phyloP scores from a whole-genome alignment of 2,113 vertebrate genomes.

The Tetrax tetrax region DNA sequence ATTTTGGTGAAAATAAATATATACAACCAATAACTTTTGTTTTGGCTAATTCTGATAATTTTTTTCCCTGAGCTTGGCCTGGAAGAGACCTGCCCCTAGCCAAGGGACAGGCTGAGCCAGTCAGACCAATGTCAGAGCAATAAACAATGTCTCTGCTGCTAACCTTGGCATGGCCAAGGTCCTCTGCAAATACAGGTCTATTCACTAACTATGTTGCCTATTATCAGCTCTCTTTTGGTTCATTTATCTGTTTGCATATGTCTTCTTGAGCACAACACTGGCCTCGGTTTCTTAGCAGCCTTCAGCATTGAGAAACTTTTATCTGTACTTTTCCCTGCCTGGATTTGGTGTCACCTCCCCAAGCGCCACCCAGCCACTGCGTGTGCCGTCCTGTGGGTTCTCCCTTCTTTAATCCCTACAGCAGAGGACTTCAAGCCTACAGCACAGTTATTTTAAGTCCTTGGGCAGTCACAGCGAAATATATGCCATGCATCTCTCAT shows the following conservation, averaged over 20 bases:
- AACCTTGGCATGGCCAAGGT: constrained; percentile 47
- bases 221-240: neutral
- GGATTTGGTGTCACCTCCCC: constrained; percentile 52
- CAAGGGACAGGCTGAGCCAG: constrained; percentile 47
- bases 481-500: neutral
- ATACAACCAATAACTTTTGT: neutral
- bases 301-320: constrained; percentile 55
- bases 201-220: neutral
- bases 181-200: constrained; percentile 29
- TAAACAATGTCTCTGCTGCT: constrained; percentile 24
- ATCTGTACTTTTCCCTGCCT: constrained; percentile 34
- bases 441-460: neutral
- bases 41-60: constrained; percentile 37
- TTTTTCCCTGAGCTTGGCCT: constrained; percentile 26
- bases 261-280: constrained; percentile 48
- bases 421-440: constrained; percentile 44
- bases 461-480: neutral
- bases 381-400: constrained; percentile 14
- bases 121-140: neutral
- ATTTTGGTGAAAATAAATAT: neutral
- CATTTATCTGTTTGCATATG: neutral
- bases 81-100: constrained; percentile 38
- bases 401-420: constrained; percentile 32
- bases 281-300: constrained; percentile 62
- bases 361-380: constrained; percentile 30